Evolutionary conservation across 2,797 vertebrate genomes (phyloP), one percentile per base, ranked within the genome.

Genomic region (Melanotaenia maccullochi): DNA sequence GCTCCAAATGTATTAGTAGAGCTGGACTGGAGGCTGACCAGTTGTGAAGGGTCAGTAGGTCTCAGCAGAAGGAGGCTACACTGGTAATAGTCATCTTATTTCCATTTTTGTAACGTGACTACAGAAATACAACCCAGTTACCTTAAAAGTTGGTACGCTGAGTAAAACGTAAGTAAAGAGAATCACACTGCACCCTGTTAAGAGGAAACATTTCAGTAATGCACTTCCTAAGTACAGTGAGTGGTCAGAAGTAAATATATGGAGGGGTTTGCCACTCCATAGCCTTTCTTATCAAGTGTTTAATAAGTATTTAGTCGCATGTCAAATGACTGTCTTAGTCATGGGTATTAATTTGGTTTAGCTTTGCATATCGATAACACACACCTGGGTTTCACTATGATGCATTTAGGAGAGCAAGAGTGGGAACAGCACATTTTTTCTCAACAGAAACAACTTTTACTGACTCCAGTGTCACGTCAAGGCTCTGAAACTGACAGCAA

Each of bases 1-100:
- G 78, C 87, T 84, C 85, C 85, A 82, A 90, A 93, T 93, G 82
- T 90, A 87, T 91, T 65, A 62, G 60, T 14, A 42, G 20, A 13
- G 70, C 68, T 5, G 62, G 33, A 38, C 44, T 47, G 49, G 66
- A 77, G 72, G 13, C 47, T 78, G 75, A 82, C 60, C 89, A 85
- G 86, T 87, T 93, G 95, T 93, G 90, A 84, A 54, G 74, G 66
- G 65, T 56, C 81, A 42, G 71, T 66, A 63, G 81, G 47, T 81
- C 56, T 86, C 84, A 87, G 68, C 69, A 61, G 85, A 83, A 92
- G 92, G 93, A 90, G 92, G 52, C 28, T 56, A 61, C 70, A 75
- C 79, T 57, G 60, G 72, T 61, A 65, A 14, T 14, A 40, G 12
- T 35, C 35, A 35, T 35, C 7, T 35, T 0, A 30, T 30, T 35